Evolutionary conservation across 2,797 vertebrate species (phyloP), one percentile per base, ranked within the genome.

Genomic region (Rhinoraja longicauda): DNA sequence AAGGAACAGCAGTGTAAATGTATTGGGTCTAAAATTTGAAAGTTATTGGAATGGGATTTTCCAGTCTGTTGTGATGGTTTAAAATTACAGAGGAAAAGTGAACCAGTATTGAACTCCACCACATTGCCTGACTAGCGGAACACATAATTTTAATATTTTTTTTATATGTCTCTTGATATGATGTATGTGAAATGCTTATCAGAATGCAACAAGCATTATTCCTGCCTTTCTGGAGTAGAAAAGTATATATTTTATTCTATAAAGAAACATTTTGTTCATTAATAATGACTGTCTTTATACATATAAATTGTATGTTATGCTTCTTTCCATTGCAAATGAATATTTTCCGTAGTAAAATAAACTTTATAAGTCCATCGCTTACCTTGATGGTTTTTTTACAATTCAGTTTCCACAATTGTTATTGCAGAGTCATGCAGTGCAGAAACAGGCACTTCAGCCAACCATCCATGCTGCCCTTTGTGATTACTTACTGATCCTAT

Each of bases 321-420:
- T 94, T 95, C 95, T 96, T 94, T 95, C 96, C 95, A 96, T 95
- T 95, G 95, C 96, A 95, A 97, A 97, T 96, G 97, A 97, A 97
- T 96, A 96, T 96, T 96, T 96, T 96, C 96, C 96, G 95, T 96
- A 96, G 96, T 96, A 97, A 96, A 93, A 95, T 73, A 91, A 67
- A 88, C 26, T 57, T 29, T 59, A 84, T 88, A 67, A 88, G 84
- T 32, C 84, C 6, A 67, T 4, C 64, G 32, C 62, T 88, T 88
- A 67, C 6, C 57, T 86, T 86, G 57, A 64, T 84, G 32, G 88
- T 73, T 21, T 72, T 72, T 73, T 26, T 53, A 5, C n/a, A 53
- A 53, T 84, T 86, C 82, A 62, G 62, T 29, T 86, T 86, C 4
- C 10, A 59, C 59, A 17, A 59, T 62, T 86, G 53, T 84, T 84